Base-by-base conservation (phyloP, 2,888 invertebrate species). In the Resseliella maxima region DNA sequence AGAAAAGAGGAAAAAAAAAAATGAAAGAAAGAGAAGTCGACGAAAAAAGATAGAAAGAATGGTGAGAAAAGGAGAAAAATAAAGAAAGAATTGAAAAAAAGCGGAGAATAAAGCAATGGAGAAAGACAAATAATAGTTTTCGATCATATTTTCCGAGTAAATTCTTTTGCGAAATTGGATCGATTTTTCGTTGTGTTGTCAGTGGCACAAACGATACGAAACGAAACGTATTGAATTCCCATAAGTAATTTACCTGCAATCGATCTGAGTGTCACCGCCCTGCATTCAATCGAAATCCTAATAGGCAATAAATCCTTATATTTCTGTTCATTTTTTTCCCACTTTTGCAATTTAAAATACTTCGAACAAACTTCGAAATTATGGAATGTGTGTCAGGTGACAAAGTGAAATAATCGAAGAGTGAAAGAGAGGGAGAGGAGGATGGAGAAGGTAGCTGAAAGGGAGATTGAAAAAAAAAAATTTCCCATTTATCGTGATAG, bases 111-210 rank as follows among this genome's bases (percentile, higher is more conserved):
- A n/a, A n/a, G n/a, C n/a, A n/a, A n/a, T n/a, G n/a, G 46, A 50
- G 46, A 50, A 31, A 31, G 35, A 72, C 72, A 72, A 72, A 72
- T 72, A 72, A 12, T 31, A 27, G 72, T 31, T 8, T 31, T 72
- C 72, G 72, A 72, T 72, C 72, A 72, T 72, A 72, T 72, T 31
- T 72, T 72, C 35, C 15, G 15, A 72, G 72, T 15, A 31, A 72
- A 72, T 72, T 72, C 35, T 15, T n/a, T 12, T 72, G 72, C 6
- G 31, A 72, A 72, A 72, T 72, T 72, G 72, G 72, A 72, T 72
- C 72, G 31, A 72, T 31, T 31, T 72, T 72, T 72, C 15, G 5
- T 24, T 59, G 3, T n/a, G 24, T 59, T 59, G 59, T 15, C 24
- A 3, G 10, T 59, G 12, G 3, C 2, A 35, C 72, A 1, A 12